These are phyloP conservation scores for Mesocricetus auratus DNA, from an alignment of 2,113 vertebrate genomes.

Conservation along the genomic window DNA sequence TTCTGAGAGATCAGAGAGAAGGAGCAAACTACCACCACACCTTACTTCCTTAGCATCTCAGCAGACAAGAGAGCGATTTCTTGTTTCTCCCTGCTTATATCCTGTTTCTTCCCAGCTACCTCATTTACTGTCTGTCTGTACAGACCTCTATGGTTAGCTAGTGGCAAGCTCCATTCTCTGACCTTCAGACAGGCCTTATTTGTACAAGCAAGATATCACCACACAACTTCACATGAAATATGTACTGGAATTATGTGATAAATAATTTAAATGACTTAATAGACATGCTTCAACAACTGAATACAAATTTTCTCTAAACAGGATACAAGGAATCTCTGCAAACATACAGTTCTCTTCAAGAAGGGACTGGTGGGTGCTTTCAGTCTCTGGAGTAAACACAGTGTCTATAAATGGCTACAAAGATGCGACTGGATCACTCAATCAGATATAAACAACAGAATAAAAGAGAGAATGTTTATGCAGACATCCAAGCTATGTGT, in stretches of 20 bases:
- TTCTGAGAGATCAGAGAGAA: too few relatives aligned
- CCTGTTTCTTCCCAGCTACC: too few relatives aligned
- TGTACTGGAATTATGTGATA: background rate
- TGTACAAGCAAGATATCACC: too few relatives aligned
- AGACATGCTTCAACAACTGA: background rate
- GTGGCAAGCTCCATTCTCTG: too few relatives aligned
- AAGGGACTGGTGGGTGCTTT: slow-evolving; percentile 17
- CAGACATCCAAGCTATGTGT: background rate
- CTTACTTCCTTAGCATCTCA: too few relatives aligned
- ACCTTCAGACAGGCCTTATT: too few relatives aligned
- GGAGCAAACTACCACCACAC: too few relatives aligned
- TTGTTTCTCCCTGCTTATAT: too few relatives aligned
- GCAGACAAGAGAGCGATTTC: too few relatives aligned
- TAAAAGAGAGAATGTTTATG: slow-evolving; percentile 39
- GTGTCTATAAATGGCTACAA: slow-evolving; percentile 9
- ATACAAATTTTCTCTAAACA: background rate
- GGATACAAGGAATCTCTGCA: slow-evolving; percentile 14
- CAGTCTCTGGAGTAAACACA: slow-evolving; percentile 47
- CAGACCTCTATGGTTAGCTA: too few relatives aligned
- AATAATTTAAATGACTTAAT: slow-evolving; percentile 18
- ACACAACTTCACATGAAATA: background rate
- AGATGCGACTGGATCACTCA: background rate
- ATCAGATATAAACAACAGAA: slow-evolving; percentile 11
- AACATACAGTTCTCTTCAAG: slow-evolving; percentile 17
- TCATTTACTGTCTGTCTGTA: too few relatives aligned